Evolutionary conservation across 2,888 invertebrate genomes (phyloP), one percentile per base, ranked within the genome.

Genomic region (Cheilosia soror): DNA sequence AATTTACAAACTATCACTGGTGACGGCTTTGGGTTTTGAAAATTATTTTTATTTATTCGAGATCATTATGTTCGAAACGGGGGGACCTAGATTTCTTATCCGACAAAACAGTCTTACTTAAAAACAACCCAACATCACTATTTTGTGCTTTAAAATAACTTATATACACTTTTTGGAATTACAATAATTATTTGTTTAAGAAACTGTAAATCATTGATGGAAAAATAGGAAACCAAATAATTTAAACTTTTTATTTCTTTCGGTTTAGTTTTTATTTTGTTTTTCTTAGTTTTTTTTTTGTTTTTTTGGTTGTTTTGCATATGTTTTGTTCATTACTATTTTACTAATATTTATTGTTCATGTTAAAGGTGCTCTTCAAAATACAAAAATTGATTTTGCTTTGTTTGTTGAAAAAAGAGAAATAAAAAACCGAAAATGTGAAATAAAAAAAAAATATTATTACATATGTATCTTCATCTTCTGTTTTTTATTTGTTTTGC

Each of bases 331-430:
- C 82, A 83, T 87, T 87, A 73, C 87, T 82, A 87, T 82, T 83
- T 87, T 65, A 81, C 80, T 78, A 76, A 71, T 87, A 68, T 47
- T 89, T 89, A 89, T 89, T 89, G 89, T 89, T 89, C 88, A 88
- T 89, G 88, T 87, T 88, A 88, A 82, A 89, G 89, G 89, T 89
- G 89, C 89, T 89, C 89, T 89, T 89, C 87, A 88, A 82, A 82
- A 80, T 87, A 79, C 77, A 86, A 72, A 82, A 63, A 84, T 87
- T 78, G 58, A 78, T 76, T 85, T 82, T 80, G 53, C 78, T 87
- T 88, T 81, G 77, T 79, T 77, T 73, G 15, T 72, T 60, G 27
- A 63, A 65, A 69, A 78, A 53, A 71, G 40, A 69, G 37, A 40
- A 37, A 29, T 5, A 9, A 47, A 62, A 57, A 68, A 40, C 60